A percentile compares a stretch with the other conserved stretches of the same genome.
Conservation (phyloP, 2,113 vertebrate genomes). For the Halcyon senegalensis region DNA sequence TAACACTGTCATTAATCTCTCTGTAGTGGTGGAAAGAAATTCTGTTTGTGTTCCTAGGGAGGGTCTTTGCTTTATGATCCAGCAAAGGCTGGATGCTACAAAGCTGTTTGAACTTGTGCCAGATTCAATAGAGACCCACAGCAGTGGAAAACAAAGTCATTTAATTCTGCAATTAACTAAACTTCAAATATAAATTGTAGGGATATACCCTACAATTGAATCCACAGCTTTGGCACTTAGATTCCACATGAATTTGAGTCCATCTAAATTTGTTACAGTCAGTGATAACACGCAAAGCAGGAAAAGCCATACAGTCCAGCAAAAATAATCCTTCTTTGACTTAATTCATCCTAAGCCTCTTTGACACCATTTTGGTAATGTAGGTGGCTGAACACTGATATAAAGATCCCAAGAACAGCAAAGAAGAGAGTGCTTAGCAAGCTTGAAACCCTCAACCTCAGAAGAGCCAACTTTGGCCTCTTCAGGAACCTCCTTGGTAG, state of each 20-base stretch:
- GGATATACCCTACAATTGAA: not conserved
- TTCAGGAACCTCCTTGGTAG: no score
- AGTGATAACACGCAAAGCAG: not conserved
- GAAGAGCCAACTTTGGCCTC: no score
- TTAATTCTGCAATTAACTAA: slow-evolving; percentile 4
- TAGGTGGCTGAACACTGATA: not conserved
- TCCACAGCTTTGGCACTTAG: not conserved
- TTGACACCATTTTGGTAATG: not conserved
- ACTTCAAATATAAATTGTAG: not conserved
- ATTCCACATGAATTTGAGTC: not conserved
- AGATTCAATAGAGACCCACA: slow-evolving; percentile 32
- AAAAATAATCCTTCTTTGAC: not conserved
- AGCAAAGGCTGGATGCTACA: slow-evolving; percentile 27
- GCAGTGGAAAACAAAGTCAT: slow-evolving; percentile 13
- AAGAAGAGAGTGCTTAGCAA: no score
- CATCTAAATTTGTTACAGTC: not conserved
- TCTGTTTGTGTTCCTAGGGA: slow-evolving; percentile 36
- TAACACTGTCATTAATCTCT: slow-evolving; percentile 45
- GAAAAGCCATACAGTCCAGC: not conserved
- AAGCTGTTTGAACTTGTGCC: not conserved
- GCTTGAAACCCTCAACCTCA: no score
- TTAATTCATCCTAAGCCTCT: not conserved
- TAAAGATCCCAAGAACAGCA: no score
- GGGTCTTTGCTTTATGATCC: slow-evolving; percentile 47
- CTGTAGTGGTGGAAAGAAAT: slow-evolving; percentile 37